Percentiles rank a stretch among this genome's conserved stretches.
Conservation (phyloP, 2,888 invertebrate genomes). For the Oscheius sp. region DNA sequence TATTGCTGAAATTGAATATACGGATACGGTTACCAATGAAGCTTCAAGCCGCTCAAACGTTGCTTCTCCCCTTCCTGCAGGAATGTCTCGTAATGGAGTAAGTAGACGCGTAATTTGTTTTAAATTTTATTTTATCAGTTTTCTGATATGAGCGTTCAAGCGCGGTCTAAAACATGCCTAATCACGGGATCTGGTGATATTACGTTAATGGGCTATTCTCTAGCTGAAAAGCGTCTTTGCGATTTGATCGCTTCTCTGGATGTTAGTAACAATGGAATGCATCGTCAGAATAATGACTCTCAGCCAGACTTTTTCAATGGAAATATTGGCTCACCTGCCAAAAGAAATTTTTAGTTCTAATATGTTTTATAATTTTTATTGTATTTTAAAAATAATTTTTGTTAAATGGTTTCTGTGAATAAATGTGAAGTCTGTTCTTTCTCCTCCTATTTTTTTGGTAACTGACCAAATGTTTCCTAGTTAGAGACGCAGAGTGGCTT, state of each 20-base stretch:
- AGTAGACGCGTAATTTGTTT: no score
- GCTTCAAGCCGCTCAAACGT: neutral
- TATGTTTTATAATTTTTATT: neutral
- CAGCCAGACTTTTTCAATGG: neutral
- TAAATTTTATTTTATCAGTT: no score
- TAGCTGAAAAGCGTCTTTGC: neutral
- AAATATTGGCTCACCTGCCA: neutral
- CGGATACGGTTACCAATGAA: neutral
- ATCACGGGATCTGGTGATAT: no score
- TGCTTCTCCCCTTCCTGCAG: neutral
- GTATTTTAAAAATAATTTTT: neutral
- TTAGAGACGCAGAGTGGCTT: no score
- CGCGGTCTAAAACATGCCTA: no score
- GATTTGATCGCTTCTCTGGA: conserved; percentile 10
- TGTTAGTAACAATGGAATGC: neutral
- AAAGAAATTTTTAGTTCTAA: neutral
- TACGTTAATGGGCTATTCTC: no score
- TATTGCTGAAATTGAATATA: neutral
- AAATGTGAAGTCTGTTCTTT: no score
- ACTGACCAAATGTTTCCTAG: no score
- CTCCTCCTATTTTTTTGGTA: no score
- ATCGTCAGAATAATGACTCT: neutral
- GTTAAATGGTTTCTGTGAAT: neutral
- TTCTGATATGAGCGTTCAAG: no score
- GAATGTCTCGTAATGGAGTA: neutral